Conservation (phyloP, 2,113 vertebrate species). For the Bothrops jararaca region DNA sequence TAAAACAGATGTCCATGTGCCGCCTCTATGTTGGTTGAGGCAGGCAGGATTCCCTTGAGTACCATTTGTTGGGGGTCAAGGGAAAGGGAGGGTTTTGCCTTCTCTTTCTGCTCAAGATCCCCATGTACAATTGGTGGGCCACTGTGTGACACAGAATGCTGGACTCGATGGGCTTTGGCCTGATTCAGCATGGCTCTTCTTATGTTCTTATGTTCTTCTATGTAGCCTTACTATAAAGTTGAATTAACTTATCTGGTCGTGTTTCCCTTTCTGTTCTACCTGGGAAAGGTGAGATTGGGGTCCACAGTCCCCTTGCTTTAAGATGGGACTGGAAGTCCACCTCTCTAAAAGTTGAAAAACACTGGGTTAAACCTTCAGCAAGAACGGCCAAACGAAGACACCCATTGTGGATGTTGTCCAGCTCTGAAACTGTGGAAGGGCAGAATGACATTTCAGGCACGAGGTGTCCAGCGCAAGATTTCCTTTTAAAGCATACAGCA, state of each 20-base stretch:
- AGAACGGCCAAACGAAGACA: not conserved
- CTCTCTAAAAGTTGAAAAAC: not conserved
- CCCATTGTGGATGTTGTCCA: slow-evolving; percentile 16
- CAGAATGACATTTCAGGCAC: slow-evolving; percentile 56
- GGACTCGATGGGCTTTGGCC: too few species aligned
- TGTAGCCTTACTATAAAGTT: not conserved
- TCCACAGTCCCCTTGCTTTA: not conserved
- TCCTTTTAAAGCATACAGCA: slow-evolving; percentile 54
- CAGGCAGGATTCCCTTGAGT: too few species aligned
- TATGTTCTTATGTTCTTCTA: not conserved
- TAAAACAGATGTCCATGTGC: too few species aligned
- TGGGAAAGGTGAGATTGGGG: rapidly evolving
- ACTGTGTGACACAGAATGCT: too few species aligned
- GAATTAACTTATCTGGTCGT: not conserved
- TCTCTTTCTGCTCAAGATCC: too few species aligned
- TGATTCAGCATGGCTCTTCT: too few species aligned
- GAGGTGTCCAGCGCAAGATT: slow-evolving; percentile 25
- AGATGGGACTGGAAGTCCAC: not conserved
- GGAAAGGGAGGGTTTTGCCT: too few species aligned
- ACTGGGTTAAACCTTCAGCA: not conserved
- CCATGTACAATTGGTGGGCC: too few species aligned
- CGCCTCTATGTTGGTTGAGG: too few species aligned
- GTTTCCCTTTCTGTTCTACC: not conserved
- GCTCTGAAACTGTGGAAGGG: slow-evolving; percentile 50
- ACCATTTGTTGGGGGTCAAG: too few species aligned